phyloP scores from a whole-genome alignment of 1,140 invertebrate genomes.

The Danaus melanippus region DNA sequence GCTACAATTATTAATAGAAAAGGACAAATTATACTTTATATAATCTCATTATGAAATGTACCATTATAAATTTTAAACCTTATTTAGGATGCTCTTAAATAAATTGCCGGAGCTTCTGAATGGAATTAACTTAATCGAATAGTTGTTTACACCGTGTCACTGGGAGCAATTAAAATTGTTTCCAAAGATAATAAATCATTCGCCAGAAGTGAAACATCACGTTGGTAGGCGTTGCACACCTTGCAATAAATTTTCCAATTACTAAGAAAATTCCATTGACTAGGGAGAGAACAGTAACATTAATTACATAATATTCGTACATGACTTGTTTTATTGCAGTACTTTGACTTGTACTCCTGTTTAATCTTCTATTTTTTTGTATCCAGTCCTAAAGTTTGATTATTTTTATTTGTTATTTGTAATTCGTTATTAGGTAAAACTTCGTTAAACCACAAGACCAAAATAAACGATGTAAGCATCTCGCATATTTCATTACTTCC shows the following conservation, averaged over 20 bases:
- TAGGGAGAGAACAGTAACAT: conserved; percentile 47
- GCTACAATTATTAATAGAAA: too few relatives aligned
- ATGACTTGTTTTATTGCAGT: too few relatives aligned
- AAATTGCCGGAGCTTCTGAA: conserved; percentile 51
- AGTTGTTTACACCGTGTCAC: conserved; percentile 71
- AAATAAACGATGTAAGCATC: neutral
- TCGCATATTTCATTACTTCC: conserved; percentile 7
- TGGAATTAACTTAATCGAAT: conserved; percentile 70
- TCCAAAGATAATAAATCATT: conserved; percentile 67
- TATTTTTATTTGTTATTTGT: too few relatives aligned
- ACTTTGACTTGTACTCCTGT: too few relatives aligned
- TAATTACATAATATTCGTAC: conserved; percentile 18
- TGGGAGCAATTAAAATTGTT: conserved; percentile 70
- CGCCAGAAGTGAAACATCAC: conserved; percentile 68
- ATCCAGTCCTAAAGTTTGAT: too few relatives aligned
- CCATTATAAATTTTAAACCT: conserved; percentile 29
- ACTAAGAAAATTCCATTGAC: conserved; percentile 57
- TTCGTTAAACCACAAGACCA: too few relatives aligned
- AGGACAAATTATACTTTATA: too few relatives aligned
- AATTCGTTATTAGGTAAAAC: too few relatives aligned
- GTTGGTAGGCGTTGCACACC: conserved; percentile 46
- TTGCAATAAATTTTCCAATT: conserved; percentile 70
- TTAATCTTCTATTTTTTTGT: too few relatives aligned
- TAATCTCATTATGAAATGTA: too few relatives aligned
- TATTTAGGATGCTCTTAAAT: conserved; percentile 52